A percentile compares a stretch with the other conserved stretches of the same genome.
These are phyloP conservation scores for Grantiella picta DNA, from an alignment of 2,113 vertebrate species.

Conservation along the genomic window DNA sequence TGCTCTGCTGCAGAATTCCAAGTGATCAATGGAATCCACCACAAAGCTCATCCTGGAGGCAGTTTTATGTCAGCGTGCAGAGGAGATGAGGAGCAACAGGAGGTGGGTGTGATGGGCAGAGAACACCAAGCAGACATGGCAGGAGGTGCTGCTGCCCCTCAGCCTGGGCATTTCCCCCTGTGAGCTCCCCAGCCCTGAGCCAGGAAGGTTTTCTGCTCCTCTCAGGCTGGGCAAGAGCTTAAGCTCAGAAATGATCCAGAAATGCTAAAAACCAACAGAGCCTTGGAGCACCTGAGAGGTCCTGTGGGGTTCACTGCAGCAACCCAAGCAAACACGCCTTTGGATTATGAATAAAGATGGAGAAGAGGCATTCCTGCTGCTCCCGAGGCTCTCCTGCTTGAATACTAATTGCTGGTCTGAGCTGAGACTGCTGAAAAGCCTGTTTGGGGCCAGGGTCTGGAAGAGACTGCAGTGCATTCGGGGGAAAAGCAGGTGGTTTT, in stretches of 20 bases:
- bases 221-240: background rate
- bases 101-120: background rate
- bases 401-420: background rate
- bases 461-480: background rate
- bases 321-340: background rate
- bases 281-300: background rate
- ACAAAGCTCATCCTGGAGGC: background rate
- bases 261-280: background rate
- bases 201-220: background rate
- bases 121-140: fast-evolving
- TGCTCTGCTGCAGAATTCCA: background rate
- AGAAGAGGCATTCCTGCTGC: background rate
- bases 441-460: background rate
- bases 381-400: background rate
- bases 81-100: background rate
- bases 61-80: background rate
- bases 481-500: background rate
- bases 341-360: constrained; percentile 5
- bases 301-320: background rate
- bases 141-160: background rate
- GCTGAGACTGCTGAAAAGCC: background rate
- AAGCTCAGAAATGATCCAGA: background rate
- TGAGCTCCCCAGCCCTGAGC: background rate
- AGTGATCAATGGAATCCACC: background rate
- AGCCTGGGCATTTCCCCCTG: background rate